Percentiles rank a stretch among this genome's conserved stretches.
Conservation (phyloP, 2,113 vertebrate species). For the Sakesphorus luctuosus region DNA sequence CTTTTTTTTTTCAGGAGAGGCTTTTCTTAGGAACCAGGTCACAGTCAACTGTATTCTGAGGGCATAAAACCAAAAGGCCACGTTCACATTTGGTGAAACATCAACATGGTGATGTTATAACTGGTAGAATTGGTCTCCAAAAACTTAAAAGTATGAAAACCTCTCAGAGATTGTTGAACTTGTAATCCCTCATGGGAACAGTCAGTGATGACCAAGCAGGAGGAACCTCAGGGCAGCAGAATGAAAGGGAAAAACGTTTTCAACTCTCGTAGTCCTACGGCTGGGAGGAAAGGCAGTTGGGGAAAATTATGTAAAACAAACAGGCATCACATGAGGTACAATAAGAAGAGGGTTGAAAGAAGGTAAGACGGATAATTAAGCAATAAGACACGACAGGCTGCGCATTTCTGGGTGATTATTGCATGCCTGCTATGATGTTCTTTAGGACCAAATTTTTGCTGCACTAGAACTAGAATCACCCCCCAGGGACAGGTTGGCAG, state of each 20-base stretch:
- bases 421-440: neutral
- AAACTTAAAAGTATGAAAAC: neutral
- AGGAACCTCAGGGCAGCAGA: neutral
- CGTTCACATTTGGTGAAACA: neutral
- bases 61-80: neutral
- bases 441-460: neutral
- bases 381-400: slow-evolving; percentile 48
- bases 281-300: neutral
- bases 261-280: neutral
- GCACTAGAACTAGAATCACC: neutral
- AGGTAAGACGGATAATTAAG: slow-evolving; percentile 66
- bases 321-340: neutral
- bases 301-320: slow-evolving; percentile 10
- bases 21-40: neutral
- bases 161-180: neutral
- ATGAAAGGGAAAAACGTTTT: slow-evolving; percentile 19
- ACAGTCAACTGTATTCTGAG: neutral
- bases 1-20: neutral
- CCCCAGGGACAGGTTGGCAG: slow-evolving; percentile 27
- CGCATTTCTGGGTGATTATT: slow-evolving; percentile 41
- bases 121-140: neutral
- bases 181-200: neutral
- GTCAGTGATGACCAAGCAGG: neutral
- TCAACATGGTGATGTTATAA: neutral
- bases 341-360: slow-evolving; percentile 16